Evolutionary conservation across 2,797 vertebrate species (phyloP).

Genomic region (Dromococcyx pavoninus): DNA sequence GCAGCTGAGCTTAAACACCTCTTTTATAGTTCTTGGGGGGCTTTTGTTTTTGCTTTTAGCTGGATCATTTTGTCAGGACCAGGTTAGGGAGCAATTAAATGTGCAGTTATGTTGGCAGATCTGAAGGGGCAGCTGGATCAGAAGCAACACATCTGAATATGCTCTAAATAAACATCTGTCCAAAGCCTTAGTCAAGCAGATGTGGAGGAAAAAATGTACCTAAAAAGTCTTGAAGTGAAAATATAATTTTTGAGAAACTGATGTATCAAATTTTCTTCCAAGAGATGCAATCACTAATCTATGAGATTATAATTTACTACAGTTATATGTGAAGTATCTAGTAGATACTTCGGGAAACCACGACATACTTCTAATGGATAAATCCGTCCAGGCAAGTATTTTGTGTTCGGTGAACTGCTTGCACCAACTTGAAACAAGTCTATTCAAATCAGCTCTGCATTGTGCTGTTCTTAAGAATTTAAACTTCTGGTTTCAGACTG

Average conservation of each 20-base stretch:
- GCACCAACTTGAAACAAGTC: not conserved
- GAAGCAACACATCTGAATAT: conserved; percentile 54
- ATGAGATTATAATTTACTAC: not conserved
- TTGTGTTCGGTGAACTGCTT: not conserved
- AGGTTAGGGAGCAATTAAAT: conserved; percentile 66
- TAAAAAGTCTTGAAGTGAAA: conserved; percentile 35
- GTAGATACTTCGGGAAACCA: not conserved
- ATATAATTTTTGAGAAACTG: not conserved
- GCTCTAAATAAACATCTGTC: conserved; percentile 64
- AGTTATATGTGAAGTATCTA: not conserved
- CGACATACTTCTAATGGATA: not conserved
- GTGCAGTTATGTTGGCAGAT: conserved; percentile 55
- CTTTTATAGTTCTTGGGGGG: conserved; percentile 66
- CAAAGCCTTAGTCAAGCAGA: conserved; percentile 43
- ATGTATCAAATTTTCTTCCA: conserved; percentile 20
- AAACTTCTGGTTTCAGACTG: not conserved
- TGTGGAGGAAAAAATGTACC: not conserved
- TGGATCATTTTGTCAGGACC: conserved; percentile 51
- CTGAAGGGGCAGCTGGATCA: conserved; percentile 62
- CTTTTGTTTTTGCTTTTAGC: conserved; percentile 66
- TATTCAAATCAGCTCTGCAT: not conserved
- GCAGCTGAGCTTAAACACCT: conserved; percentile 66
- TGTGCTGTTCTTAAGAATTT: not conserved
- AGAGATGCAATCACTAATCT: not conserved
- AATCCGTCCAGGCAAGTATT: not conserved